phyloP scores from a whole-genome alignment of 2,797 vertebrate genomes.

The Calcarius lapponicus region DNA sequence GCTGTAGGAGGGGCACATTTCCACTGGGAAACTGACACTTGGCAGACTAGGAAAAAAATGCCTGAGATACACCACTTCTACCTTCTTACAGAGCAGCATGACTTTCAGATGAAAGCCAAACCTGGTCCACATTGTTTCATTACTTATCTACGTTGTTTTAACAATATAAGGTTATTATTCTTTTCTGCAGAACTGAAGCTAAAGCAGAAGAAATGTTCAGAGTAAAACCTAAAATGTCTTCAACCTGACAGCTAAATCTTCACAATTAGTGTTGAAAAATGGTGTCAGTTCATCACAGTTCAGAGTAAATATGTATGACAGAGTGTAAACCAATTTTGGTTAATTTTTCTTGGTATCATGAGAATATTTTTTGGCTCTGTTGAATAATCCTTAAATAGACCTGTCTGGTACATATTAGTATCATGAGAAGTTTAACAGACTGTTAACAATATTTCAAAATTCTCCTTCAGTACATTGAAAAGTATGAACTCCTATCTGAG shows the following conservation, averaged over 20 bases:
- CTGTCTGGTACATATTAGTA: background rate
- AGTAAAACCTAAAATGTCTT: background rate
- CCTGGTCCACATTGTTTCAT: background rate
- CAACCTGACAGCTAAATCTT: background rate
- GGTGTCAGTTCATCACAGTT: background rate
- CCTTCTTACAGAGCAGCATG: background rate
- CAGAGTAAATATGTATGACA: background rate
- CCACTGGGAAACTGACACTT: background rate
- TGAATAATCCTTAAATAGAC: background rate
- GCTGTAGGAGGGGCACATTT: background rate
- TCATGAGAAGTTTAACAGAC: background rate
- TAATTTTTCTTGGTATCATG: background rate
- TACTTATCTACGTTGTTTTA: background rate
- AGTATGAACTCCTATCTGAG: background rate
- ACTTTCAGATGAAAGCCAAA: background rate
- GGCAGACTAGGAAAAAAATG: background rate
- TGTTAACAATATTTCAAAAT: background rate
- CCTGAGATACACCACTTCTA: background rate
- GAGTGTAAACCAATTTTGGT: background rate
- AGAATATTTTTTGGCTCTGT: background rate
- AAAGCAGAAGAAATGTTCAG: background rate
- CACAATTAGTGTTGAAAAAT: background rate
- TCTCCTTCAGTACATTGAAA: background rate
- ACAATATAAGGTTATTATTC: background rate
- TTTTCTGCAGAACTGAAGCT: background rate